A percentile compares a stretch with the other conserved stretches of the same genome.
Evolutionary conservation across 2,113 vertebrate species (phyloP).

Genomic region (Suricata suricatta): DNA sequence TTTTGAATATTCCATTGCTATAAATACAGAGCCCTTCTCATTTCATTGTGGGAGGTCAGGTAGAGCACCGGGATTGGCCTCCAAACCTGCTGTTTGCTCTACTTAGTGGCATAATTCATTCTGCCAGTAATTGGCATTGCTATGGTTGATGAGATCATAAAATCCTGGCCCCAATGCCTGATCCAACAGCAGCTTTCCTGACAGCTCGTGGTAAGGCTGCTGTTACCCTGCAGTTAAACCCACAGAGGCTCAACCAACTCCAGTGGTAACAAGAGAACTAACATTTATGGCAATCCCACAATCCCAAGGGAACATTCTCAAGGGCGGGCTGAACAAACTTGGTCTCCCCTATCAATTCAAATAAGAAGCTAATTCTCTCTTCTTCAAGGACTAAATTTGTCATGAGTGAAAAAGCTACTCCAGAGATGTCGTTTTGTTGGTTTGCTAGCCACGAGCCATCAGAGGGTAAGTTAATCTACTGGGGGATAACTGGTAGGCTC

Average conservation of each 20-base stretch:
- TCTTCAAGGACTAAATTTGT: neutral
- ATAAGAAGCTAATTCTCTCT: neutral
- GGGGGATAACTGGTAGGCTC: neutral
- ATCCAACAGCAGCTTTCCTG: slow-evolving; percentile 71
- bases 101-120: slow-evolving; percentile 59
- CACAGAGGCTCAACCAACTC: slow-evolving; percentile 38
- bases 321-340: neutral
- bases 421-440: neutral
- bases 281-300: slow-evolving; percentile 26
- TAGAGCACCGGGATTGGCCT: slow-evolving; percentile 8
- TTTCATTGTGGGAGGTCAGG: neutral
- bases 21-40: neutral
- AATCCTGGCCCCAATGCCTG: slow-evolving; percentile 66
- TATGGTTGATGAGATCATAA: slow-evolving; percentile 76
- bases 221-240: slow-evolving; percentile 8
- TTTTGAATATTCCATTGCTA: neutral
- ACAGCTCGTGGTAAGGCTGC: slow-evolving; percentile 65
- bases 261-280: slow-evolving; percentile 31
- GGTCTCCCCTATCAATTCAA: neutral
- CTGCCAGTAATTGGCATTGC: slow-evolving; percentile 69
- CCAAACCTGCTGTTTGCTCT: slow-evolving; percentile 60
- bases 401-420: neutral
- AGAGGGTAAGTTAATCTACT: neutral
- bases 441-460: neutral
- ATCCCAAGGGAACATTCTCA: slow-evolving; percentile 15